Conservation (phyloP, 2,797 vertebrate genomes). For the Microhierax caerulescens region DNA sequence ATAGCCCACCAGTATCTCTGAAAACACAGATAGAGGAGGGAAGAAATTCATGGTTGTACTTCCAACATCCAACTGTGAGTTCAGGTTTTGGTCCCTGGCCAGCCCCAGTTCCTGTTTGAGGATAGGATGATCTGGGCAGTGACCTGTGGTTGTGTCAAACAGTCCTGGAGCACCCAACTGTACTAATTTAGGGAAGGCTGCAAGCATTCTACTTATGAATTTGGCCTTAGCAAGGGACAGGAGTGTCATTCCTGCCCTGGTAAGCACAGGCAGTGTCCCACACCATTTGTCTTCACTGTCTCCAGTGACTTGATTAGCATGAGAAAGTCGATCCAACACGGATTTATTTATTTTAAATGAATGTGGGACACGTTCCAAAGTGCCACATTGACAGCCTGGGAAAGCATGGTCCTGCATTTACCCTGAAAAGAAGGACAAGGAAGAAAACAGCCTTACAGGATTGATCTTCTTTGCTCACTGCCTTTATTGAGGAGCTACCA, state of each 20-base stretch:
- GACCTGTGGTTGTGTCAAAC: neutral
- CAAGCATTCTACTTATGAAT: accelerated
- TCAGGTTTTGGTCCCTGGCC: accelerated
- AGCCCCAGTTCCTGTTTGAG: neutral
- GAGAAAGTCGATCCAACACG: neutral
- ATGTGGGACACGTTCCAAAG: neutral
- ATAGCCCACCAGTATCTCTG: neutral
- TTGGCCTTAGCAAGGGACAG: neutral
- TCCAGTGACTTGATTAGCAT: neutral
- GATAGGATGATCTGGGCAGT: neutral
- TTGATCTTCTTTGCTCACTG: neutral
- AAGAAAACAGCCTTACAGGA: neutral
- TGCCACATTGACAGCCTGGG: neutral
- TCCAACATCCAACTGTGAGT: accelerated
- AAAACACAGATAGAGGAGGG: neutral
- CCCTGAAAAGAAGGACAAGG: neutral
- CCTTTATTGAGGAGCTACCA: neutral
- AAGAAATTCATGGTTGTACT: accelerated
- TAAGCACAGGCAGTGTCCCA: neutral
- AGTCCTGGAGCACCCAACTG: neutral
- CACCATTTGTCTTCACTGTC: neutral
- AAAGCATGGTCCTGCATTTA: neutral
- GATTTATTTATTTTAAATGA: neutral
- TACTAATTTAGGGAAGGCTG: neutral
- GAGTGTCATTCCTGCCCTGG: neutral